Conservation (phyloP, 2,888 invertebrate genomes). For the Amphipyra berbera region DNA sequence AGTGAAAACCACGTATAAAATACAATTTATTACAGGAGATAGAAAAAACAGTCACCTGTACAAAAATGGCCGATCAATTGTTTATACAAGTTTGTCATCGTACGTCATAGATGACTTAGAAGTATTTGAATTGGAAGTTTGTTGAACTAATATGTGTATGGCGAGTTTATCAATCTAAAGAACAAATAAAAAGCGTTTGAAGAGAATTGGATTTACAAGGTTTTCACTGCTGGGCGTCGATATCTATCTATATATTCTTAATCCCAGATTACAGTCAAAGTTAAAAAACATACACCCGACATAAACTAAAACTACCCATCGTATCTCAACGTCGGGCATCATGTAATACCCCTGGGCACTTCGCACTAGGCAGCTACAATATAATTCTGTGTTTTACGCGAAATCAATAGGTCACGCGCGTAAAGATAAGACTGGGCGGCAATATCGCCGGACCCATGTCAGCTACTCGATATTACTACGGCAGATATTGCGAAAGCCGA, state of each 20-base stretch:
- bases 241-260: not conserved
- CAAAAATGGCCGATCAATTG: no score
- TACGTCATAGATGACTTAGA: no score
- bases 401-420: slow-evolving; percentile 71
- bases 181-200: no score
- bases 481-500: slow-evolving; percentile 37
- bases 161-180: no score
- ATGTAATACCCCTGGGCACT: slow-evolving; percentile 52
- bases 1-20: no score
- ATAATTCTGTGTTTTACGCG: slow-evolving; percentile 62
- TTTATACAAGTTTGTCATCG: no score
- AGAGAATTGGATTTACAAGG: no score
- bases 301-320: slow-evolving; percentile 26
- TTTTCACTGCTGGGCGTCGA: no score
- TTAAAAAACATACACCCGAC: slow-evolving; percentile 41
- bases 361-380: slow-evolving; percentile 50
- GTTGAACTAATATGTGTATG: no score
- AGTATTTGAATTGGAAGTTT: no score
- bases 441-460: slow-evolving; percentile 76
- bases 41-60: no score
- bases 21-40: no score
- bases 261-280: slow-evolving; percentile 1
- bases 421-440: slow-evolving; percentile 62
- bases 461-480: slow-evolving; percentile 53
- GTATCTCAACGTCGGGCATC: slow-evolving; percentile 44